These are phyloP conservation scores for Caenorhabditis tropicalis DNA, from an alignment of 1,140 invertebrate genomes.

Conservation along the genomic window DNA sequence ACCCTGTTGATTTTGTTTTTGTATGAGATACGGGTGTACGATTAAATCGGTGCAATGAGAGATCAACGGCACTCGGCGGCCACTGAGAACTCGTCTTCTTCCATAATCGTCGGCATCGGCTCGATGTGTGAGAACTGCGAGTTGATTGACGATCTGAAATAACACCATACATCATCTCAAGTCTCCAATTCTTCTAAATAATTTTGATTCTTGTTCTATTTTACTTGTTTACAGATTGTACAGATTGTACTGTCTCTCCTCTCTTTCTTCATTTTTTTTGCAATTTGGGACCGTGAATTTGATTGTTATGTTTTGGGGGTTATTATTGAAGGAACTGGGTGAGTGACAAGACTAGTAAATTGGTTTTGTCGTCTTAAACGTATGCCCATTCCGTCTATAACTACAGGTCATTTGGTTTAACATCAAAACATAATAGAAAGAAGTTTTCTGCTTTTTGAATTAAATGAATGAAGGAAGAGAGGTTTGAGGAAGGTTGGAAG, in stretches of 20 bases:
- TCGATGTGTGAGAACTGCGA: constrained; percentile 47
- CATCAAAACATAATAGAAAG: not conserved
- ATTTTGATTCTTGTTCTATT: not conserved
- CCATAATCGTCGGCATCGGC: constrained; percentile 49
- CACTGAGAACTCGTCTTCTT: constrained; percentile 47
- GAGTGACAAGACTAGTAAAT: not conserved
- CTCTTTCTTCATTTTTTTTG: not conserved
- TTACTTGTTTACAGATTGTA: constrained; percentile 7
- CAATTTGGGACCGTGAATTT: not conserved
- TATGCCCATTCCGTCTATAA: not conserved
- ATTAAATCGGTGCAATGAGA: no score
- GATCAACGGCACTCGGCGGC: constrained; percentile 27
- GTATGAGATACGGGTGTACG: constrained; percentile 12
- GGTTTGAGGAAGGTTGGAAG: not conserved
- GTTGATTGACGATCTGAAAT: constrained; percentile 43
- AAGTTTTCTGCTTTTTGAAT: not conserved
- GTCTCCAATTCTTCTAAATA: no score
- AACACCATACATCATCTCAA: not conserved
- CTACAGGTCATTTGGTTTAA: not conserved
- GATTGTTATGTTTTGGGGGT: not conserved
- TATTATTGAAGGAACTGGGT: not conserved
- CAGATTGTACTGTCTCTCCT: no score
- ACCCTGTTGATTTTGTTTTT: constrained; percentile 8
- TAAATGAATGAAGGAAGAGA: not conserved
- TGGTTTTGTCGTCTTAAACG: not conserved